phyloP scores from a whole-genome alignment of 2,888 invertebrate species.

The Platypus cylindrus region DNA sequence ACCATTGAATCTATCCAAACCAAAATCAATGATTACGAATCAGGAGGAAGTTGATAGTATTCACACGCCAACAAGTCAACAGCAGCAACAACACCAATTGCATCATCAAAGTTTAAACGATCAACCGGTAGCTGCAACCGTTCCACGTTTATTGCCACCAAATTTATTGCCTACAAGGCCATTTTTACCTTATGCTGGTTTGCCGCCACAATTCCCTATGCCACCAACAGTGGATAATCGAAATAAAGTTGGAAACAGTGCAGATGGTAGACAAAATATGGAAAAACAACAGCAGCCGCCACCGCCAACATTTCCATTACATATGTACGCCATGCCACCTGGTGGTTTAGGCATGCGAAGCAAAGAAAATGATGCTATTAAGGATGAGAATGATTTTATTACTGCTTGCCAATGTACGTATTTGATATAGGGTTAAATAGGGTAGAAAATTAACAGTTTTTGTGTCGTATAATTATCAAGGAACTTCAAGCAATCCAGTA shows the following conservation, averaged over 20 bases:
- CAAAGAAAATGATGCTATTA: constrained; percentile 32
- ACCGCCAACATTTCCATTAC: constrained; percentile 30
- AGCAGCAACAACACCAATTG: too few relatives aligned
- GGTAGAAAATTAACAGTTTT: not conserved
- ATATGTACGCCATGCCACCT: constrained; percentile 34
- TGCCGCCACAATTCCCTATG: constrained; percentile 43
- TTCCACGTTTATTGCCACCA: constrained; percentile 45
- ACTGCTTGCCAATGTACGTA: constrained; percentile 45
- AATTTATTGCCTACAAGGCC: constrained; percentile 44
- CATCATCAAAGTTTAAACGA: constrained; percentile 36
- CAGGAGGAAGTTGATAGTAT: constrained; percentile 44
- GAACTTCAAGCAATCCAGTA: not conserved
- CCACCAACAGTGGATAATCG: constrained; percentile 28
- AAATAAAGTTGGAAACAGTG: constrained; percentile 29
- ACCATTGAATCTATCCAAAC: constrained; percentile 81
- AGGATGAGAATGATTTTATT: constrained; percentile 51
- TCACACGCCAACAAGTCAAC: constrained; percentile 28
- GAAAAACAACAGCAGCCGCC: too few relatives aligned
- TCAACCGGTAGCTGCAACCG: constrained; percentile 43
- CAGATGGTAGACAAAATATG: constrained; percentile 24
- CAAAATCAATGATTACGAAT: constrained; percentile 45
- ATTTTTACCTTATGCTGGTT: constrained; percentile 48
- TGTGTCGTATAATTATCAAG: not conserved
- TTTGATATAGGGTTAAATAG: not conserved
- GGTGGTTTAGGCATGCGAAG: constrained; percentile 25